Conservation (phyloP, 2,797 vertebrate genomes). For the Amblyraja radiata region DNA sequence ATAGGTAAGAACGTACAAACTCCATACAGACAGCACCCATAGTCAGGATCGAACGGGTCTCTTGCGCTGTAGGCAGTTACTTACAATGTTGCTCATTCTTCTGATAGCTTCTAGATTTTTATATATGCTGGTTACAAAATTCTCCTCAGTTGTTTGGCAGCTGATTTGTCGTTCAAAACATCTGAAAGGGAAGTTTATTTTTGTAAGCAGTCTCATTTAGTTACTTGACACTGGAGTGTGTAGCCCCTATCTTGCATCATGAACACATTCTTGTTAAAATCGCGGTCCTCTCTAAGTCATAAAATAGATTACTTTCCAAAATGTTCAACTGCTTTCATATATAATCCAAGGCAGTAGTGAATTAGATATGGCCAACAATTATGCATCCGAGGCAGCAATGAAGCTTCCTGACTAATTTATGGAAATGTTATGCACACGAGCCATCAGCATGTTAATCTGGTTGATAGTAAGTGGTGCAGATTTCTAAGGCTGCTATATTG, state of each 20-base stretch:
- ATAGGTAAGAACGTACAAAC: too few species aligned
- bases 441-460: slow-evolving; percentile 79
- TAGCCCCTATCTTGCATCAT: background rate
- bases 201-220: slow-evolving; percentile 51
- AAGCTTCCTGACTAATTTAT: slow-evolving; percentile 71
- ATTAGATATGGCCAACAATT: slow-evolving; percentile 58
- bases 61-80: too few species aligned
- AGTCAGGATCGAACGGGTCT: too few species aligned
- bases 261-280: slow-evolving; percentile 31
- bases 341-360: slow-evolving; percentile 29
- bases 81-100: slow-evolving; percentile 40
- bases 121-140: slow-evolving; percentile 42
- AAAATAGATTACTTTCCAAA: slow-evolving; percentile 33
- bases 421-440: slow-evolving; percentile 76
- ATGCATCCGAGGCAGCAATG: slow-evolving; percentile 68
- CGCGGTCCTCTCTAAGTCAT: slow-evolving; percentile 19
- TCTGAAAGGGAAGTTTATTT: slow-evolving; percentile 54
- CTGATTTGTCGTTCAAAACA: slow-evolving; percentile 49
- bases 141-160: slow-evolving; percentile 47
- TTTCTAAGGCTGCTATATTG: slow-evolving; percentile 77
- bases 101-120: slow-evolving; percentile 32
- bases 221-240: slow-evolving; percentile 48
- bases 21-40: too few species aligned
- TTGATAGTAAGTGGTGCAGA: slow-evolving; percentile 77
- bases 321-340: slow-evolving; percentile 25